Base-by-base conservation (phyloP, 2,797 vertebrate genomes). In the Chlorospingus flavigularis region DNA sequence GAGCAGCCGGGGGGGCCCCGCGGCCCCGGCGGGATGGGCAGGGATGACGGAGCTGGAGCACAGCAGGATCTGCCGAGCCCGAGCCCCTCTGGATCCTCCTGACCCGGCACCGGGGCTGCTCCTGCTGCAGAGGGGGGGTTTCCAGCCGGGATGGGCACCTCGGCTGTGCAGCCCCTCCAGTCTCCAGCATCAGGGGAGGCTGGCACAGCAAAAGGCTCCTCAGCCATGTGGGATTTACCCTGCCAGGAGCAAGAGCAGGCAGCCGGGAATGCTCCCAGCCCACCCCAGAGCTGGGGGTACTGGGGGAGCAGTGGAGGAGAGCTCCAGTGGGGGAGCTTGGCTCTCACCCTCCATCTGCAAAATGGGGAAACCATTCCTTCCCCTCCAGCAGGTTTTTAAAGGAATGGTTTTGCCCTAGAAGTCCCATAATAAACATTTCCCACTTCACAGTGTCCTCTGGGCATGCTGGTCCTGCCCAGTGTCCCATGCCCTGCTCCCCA, bases 61-160 rank as follows among this genome's bases (percentile, higher is more conserved):
- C 3, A 6, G 30, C 4, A 4, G 43, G 39, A 7, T 6, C 37
- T 18, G 19, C 24, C 24, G 47, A 75, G 40, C n/a, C 24, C 28
- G 50, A 74, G 40, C 33, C 28, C 50, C n/a, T 61, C 26, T 12
- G 48, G 43, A 30, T 71, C 15, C 14, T 20, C n/a, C 78, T 8
- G 1, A 11, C 8, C 19, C 2, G 0, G 39, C 7, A 5, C 8
- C 0, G 1, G 24, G 1, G 60, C 55, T 48, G 54, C 1, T 61
- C 24, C 25, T 0, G 0, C 60, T 12, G 60, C 0, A 35, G 0
- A 35, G 0, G 3, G 5, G 9, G 47, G 25, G 23, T 16, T 25
- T 53, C 45, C 54, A 42, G 35, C 13, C 12, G 6, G 31, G 63
- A 43, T 3, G 50, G 54, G 40, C 17, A 4, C 30, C 63, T 31